A percentile compares a stretch with the other conserved stretches of the same genome.
Evolutionary conservation across 2,113 vertebrate genomes (phyloP).

Genomic region (Edolisoma coerulescens): DNA sequence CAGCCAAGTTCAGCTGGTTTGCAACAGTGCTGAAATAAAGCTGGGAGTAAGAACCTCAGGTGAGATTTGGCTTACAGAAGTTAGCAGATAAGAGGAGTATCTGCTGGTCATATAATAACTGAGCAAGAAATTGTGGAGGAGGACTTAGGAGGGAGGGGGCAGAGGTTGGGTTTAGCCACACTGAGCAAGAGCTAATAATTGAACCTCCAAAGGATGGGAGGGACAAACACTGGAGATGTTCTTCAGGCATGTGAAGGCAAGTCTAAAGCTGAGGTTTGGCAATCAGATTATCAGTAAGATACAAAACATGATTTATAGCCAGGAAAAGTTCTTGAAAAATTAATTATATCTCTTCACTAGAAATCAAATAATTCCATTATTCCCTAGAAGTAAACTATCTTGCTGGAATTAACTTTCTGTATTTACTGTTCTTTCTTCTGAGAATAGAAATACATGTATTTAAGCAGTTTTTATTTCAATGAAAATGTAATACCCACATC

Average conservation of each 20-base stretch:
- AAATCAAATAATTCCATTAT: slow-evolving; percentile 22
- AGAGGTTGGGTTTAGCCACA: neutral
- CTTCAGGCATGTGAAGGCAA: neutral
- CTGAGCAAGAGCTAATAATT: neutral
- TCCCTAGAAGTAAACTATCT: neutral
- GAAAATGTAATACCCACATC: slow-evolving; percentile 6
- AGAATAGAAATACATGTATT: neutral
- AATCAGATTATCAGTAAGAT: neutral
- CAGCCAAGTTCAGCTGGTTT: neutral
- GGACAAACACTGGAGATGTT: neutral
- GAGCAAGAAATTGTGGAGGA: neutral
- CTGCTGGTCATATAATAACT: neutral
- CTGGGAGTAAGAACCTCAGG: fast-evolving
- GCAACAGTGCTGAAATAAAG: neutral
- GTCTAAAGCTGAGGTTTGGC: neutral
- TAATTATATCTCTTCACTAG: neutral
- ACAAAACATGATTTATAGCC: neutral
- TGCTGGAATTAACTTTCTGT: slow-evolving; percentile 30
- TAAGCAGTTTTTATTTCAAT: slow-evolving; percentile 3
- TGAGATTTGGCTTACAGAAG: neutral
- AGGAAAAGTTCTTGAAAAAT: neutral
- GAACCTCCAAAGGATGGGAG: neutral
- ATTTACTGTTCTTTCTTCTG: slow-evolving; percentile 10
- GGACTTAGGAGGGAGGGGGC: neutral
- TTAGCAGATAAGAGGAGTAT: neutral